Base-by-base conservation (phyloP, 2,113 vertebrate species). In the Strix uralensis region DNA sequence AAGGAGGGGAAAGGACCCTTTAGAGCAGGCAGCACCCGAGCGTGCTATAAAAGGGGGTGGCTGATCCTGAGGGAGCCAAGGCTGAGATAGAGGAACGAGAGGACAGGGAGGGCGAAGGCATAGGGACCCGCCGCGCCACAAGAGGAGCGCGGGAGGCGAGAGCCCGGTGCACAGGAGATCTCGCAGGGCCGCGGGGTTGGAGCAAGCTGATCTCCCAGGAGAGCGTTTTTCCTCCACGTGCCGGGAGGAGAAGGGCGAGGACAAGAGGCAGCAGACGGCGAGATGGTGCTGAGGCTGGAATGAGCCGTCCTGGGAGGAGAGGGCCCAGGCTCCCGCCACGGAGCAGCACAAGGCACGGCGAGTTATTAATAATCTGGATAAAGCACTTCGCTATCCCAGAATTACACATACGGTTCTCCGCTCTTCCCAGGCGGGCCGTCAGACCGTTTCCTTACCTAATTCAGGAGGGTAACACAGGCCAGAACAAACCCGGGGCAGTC, bases 41-140 rank as follows among this genome's bases (percentile, higher is more conserved):
- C 1, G 0, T 3, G 40, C 22, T 11, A 13, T 18, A 19, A 58
- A 47, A 61, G 22, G 23, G 52, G 59, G 63, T 0, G 1, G 32
- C 11, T 34, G 73, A 36, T 5, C 30, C 59, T 1, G 1, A n/a
- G 46, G 54, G 18, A 46, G 79, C 57, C 3, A 3, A 46, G 30
- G 57, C 29, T 27, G 36, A 38, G 57, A 23, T 3, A 32, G 42
- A 57, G 29, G 36, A 36, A 47, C 8, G 5, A 51, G 21, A 34
- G 32, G 70, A 62, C 4, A 26, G 36, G 12, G 5, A n/a, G n/a
- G 6, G 2, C 61, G 18, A 12, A 15, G n/a, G 25, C 7, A 4
- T 2, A 49, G 62, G 51, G 5, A 47, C n/a, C 42, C 3, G 3
- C 57, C 11, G 8, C 1, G 38, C 59, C 12, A 51, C 27, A 11